phyloP scores from a whole-genome alignment of 2,113 vertebrate genomes.

The Azemiops feae region DNA sequence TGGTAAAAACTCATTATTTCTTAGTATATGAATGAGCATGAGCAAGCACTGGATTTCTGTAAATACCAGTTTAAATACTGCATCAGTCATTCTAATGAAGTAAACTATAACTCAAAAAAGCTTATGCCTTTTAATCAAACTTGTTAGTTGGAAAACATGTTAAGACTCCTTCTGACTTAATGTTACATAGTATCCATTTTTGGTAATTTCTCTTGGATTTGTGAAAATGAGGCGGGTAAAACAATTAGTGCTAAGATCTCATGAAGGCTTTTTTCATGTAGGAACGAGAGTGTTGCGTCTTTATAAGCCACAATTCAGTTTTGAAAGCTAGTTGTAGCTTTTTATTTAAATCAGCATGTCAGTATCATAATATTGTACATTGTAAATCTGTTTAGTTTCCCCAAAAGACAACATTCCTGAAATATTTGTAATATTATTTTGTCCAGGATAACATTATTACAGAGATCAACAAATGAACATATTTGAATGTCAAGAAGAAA shows the following conservation, averaged over 20 bases:
- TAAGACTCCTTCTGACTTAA: background rate
- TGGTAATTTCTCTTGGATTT: background rate
- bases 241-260: background rate
- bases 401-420: background rate
- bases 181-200: background rate
- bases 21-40: background rate
- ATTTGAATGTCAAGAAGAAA: background rate
- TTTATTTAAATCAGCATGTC: background rate
- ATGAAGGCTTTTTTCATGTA: background rate
- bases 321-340: background rate
- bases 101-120: background rate
- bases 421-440: background rate
- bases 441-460: background rate
- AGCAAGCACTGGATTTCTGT: background rate
- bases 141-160: background rate
- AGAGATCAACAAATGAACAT: background rate
- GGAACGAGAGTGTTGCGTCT: background rate
- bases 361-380: background rate
- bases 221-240: background rate
- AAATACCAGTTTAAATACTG: background rate
- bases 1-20: background rate
- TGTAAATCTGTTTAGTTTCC: background rate
- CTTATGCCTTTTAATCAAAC: background rate
- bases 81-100: background rate
- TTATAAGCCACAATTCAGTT: background rate